Percentiles rank a stretch among this genome's conserved stretches.
Evolutionary conservation across 2,113 vertebrate species (phyloP).

Genomic region (Xyrauchen texanus): DNA sequence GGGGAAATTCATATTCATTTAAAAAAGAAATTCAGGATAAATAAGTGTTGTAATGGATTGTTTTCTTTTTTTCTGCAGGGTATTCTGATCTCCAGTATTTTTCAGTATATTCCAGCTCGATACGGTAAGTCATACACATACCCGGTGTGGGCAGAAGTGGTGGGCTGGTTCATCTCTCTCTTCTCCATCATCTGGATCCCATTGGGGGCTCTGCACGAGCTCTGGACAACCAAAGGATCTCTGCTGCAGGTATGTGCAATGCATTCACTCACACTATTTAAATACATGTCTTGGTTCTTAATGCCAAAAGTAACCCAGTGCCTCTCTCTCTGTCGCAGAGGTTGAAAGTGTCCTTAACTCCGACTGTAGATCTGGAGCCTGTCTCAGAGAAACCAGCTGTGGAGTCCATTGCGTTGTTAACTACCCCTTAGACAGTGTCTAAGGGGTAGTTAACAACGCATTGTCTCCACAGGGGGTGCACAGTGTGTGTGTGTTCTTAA

Average conservation of each 20-base stretch:
- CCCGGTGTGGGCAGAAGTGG: slow-evolving; percentile 70
- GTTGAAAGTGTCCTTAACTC: slow-evolving; percentile 59
- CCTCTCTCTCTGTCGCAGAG: slow-evolving; percentile 56
- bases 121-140: slow-evolving; percentile 70
- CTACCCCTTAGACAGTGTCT: slow-evolving; percentile 5
- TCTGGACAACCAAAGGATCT: slow-evolving; percentile 68
- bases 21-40: too few species aligned
- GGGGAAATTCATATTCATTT: too few species aligned
- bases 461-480: slow-evolving; percentile 13
- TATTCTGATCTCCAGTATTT: slow-evolving; percentile 70
- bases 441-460: slow-evolving; percentile 40
- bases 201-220: slow-evolving; percentile 71
- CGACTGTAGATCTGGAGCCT: slow-evolving; percentile 59
- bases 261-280: background rate
- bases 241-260: slow-evolving; percentile 63
- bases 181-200: slow-evolving; percentile 76
- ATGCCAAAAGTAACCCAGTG: background rate
- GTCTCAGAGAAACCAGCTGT: slow-evolving; percentile 52
- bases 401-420: slow-evolving; percentile 43
- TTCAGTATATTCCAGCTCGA: slow-evolving; percentile 69
- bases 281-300: background rate
- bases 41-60: background rate
- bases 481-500: background rate
- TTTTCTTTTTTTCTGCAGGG: slow-evolving; percentile 50
- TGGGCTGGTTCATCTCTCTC: slow-evolving; percentile 73